Base-by-base conservation (phyloP, 2,888 invertebrate genomes). In the Leucophora obtusa region DNA sequence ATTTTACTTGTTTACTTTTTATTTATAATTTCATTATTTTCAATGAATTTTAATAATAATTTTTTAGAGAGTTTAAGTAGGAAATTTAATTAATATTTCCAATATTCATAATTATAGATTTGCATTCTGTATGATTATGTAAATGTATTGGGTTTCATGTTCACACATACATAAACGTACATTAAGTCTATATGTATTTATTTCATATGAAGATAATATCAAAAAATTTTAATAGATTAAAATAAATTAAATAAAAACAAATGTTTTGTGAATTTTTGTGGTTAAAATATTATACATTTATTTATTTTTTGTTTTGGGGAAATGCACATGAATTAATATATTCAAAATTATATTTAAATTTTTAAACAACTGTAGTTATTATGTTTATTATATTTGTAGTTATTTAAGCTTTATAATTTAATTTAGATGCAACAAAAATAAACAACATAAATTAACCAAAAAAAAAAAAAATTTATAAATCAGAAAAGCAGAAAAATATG, bases 171-270 rank as follows among this genome's bases (percentile, higher is more conserved):
- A n/a, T 28, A 28, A n/a, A 47, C 43, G n/a, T 47, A 5, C 43
- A 47, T 10, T 38, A 11, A 38, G 10, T 11, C 10, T 14, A 38
- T 38, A 11, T 38, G 14, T 4, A 38, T 38, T 38, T 38, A 7
- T 38, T 38, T 38, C 11, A 38, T 38, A 11, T 38, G 15, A 14
- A n/a, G 24, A 70, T 70, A 70, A 60, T 53, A 71, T 71, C 62
- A 53, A 15, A 47, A 58, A 66, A 65, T 59, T 63, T 58, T 51
- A 76, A 58, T 59, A 43, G 58, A 76, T 70, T 65, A 58, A 76
- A 76, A 59, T 63, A 59, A 63, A 76, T 54, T 71, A 59, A 51
- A 70, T 50, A 63, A 59, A 74, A 59, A 47, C 28, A 63, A 50
- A 14, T 56, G 11, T 54, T 62, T 53, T 54, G 54, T 17, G 14